Evolutionary conservation across 2,113 vertebrate genomes (phyloP), one percentile per base, ranked within the genome.

Genomic region (Gymnocephalus cernua): DNA sequence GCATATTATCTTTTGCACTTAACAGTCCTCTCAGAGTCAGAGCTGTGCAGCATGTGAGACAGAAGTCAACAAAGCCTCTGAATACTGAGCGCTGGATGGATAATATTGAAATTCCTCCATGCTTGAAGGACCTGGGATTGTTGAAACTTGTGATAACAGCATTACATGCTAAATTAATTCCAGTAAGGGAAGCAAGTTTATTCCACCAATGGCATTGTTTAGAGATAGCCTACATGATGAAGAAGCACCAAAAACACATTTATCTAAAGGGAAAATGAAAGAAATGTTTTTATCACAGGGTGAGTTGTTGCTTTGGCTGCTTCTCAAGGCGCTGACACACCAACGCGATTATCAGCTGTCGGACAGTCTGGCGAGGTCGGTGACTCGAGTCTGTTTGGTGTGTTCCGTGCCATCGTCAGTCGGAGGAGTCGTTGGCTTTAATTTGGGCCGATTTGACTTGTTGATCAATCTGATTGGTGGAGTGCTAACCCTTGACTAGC

Each of bases 1-100:
- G 45, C 68, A 56, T 71, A 85, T 84, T 73, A 87, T 86, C 47
- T 74, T 65, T 72, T 1, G 12, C 35, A 82, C 66, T 92, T 66
- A 77, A 74, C 63, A 64, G 62, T 69, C 62, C 63, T 86, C 59
- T 86, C 64, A 79, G 45, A 83, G 72, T 82, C 65, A 80, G 68
- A 69, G 51, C 57, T 73, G 64, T 32, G 61, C 32, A 56, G 59
- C 58, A 59, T 18, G 53, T 18, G 32, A 41, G 29, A 80, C 35
- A 80, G 54, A 68, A 68, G 64, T 70, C 78, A 70, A 71, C 83
- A 78, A 80, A 71, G 67, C 59, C 29, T 61, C 47, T 72, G 79
- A 81, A 78, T 83, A 76, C 80, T 59, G 75, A 89, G 81, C 54
- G 65, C 61, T 70, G 45, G 29, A 80, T 51, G 66, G 66, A 38